Conservation (phyloP, 1,140 invertebrate genomes). For the Aphaenogaster rudis region DNA sequence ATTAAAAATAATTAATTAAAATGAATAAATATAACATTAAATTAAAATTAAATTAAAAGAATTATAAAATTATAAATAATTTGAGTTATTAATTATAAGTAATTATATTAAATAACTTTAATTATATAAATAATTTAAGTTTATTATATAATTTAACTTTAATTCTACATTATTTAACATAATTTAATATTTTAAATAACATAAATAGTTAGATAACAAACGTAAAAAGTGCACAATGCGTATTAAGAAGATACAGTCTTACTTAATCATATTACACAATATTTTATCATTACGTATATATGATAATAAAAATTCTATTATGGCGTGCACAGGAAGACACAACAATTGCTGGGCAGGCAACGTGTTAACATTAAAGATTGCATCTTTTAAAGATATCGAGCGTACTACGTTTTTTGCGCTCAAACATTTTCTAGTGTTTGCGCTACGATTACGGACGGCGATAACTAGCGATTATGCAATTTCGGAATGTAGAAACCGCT, state of each 20-base stretch:
- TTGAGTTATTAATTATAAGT: not conserved
- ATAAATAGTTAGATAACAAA: not conserved
- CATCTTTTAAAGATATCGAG: not conserved
- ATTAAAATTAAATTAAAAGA: not conserved
- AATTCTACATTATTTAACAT: not conserved
- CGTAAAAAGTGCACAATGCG: not conserved
- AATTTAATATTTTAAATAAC: not conserved
- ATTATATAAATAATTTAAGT: not conserved
- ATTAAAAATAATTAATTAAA: no score
- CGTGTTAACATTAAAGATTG: not conserved
- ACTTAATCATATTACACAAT: slow-evolving; percentile 3
- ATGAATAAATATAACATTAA: no score
- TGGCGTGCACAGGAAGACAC: not conserved
- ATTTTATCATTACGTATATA: slow-evolving; percentile 10
- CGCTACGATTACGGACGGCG: not conserved
- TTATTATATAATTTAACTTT: not conserved
- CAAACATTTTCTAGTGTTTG: not conserved
- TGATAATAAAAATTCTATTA: not conserved
- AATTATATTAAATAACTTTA: not conserved
- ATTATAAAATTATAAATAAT: not conserved
- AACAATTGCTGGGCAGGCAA: not conserved
- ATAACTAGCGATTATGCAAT: slow-evolving; percentile 47
- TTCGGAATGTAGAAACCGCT: not conserved
- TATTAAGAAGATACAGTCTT: not conserved
- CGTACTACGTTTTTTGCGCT: not conserved